Conservation (phyloP, 2,113 vertebrate genomes). For the Carassius carassius region DNA sequence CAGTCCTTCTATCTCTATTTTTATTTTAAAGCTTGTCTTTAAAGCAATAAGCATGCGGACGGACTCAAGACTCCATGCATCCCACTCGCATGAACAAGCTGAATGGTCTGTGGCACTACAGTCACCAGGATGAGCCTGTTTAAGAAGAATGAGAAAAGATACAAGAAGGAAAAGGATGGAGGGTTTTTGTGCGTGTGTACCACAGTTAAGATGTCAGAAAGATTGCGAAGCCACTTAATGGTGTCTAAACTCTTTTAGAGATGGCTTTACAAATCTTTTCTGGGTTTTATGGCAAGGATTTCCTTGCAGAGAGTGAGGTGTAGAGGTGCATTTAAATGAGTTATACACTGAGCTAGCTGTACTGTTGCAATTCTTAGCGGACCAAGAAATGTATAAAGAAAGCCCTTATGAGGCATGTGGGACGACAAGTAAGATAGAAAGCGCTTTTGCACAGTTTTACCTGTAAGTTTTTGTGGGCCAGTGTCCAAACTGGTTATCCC, state of each 20-base stretch:
- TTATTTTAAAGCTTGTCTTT: constrained; percentile 67
- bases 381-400: not conserved
- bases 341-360: constrained; percentile 57
- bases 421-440: constrained; percentile 62
- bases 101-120: constrained; percentile 76
- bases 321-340: constrained; percentile 41
- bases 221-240: constrained; percentile 67
- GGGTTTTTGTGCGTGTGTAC: constrained; percentile 27
- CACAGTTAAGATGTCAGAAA: constrained; percentile 47
- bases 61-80: constrained; percentile 84
- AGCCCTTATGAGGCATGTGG: constrained; percentile 41
- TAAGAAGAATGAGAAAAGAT: not conserved
- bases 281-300: constrained; percentile 25
- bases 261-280: constrained; percentile 50
- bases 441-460: constrained; percentile 78
- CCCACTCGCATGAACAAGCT: constrained; percentile 77
- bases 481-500: constrained; percentile 6
- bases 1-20: constrained; percentile 41
- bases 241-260: constrained; percentile 61
- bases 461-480: constrained; percentile 63
- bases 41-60: constrained; percentile 96
- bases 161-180: constrained; percentile 55
- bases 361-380: constrained; percentile 39
- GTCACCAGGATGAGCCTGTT: constrained; percentile 50
- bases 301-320: constrained; percentile 62